Evolutionary conservation across 2,888 invertebrate genomes (phyloP).

Genomic region (Trimorus sp.): DNA sequence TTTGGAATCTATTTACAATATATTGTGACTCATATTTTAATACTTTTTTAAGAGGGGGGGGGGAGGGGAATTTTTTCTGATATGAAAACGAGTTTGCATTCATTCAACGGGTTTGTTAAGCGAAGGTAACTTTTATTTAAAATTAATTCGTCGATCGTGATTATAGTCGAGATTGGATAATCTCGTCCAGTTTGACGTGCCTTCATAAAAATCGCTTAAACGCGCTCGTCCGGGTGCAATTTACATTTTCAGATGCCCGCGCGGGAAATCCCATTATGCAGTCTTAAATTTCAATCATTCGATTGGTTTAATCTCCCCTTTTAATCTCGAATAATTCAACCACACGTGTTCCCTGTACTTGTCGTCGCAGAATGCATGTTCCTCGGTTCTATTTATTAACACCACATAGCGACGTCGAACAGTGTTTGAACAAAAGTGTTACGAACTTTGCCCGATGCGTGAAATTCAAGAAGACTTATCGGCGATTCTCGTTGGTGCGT

Average conservation of each 20-base stretch:
- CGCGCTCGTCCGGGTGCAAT: conserved; percentile 15
- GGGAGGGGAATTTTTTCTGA: too few species aligned
- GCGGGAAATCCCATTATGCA: conserved; percentile 36
- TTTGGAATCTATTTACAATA: too few species aligned
- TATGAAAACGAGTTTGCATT: too few species aligned
- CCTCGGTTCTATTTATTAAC: not conserved
- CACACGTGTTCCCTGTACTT: not conserved
- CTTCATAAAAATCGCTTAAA: conserved; percentile 16
- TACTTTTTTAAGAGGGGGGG: too few species aligned
- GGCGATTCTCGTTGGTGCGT: too few species aligned
- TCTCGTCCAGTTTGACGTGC: not conserved
- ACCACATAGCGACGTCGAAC: not conserved
- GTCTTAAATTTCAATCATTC: conserved; percentile 44
- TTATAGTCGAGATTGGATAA: too few species aligned
- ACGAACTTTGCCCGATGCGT: not conserved
- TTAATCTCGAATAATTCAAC: conserved; percentile 47
- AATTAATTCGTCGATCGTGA: too few species aligned
- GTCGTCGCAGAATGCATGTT: not conserved
- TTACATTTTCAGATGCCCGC: conserved; percentile 37
- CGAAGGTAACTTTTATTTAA: too few species aligned
- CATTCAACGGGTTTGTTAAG: too few species aligned
- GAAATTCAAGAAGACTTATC: too few species aligned
- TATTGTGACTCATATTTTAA: too few species aligned
- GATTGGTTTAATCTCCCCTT: conserved; percentile 35
- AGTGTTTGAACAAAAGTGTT: not conserved